Percentiles rank a stretch among this genome's conserved stretches.
Evolutionary conservation across 2,113 vertebrate genomes (phyloP).

Genomic region (Thinocorus orbignyianus): DNA sequence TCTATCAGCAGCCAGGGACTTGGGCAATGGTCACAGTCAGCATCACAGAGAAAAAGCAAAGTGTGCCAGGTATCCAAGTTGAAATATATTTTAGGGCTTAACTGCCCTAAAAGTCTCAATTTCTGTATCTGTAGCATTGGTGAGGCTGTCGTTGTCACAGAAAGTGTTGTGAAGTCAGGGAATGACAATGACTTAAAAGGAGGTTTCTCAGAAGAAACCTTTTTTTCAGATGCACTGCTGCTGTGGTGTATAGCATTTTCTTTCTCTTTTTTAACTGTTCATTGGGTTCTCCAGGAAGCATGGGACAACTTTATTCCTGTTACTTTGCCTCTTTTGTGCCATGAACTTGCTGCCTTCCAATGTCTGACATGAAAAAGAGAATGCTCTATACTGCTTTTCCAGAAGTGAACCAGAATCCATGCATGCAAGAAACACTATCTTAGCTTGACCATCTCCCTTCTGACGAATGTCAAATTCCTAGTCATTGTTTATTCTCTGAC

Average conservation of each 20-base stretch:
- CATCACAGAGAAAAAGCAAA: neutral
- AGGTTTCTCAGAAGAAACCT: neutral
- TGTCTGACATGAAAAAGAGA: neutral
- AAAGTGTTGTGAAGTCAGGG: neutral
- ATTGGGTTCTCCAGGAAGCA: neutral
- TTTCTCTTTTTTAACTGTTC: neutral
- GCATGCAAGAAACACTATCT: rapidly evolving
- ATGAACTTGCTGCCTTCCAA: neutral
- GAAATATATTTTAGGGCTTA: neutral
- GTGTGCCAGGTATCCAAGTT: neutral
- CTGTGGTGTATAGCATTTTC: neutral
- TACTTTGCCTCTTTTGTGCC: neutral
- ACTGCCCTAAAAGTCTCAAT: neutral
- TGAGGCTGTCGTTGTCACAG: neutral
- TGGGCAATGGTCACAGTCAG: neutral
- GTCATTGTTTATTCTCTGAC: neutral
- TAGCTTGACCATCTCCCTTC: neutral
- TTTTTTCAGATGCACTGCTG: neutral
- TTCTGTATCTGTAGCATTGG: neutral
- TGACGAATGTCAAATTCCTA: neutral
- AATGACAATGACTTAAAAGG: neutral
- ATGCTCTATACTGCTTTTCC: neutral
- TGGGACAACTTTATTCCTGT: neutral
- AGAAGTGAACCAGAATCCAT: neutral
- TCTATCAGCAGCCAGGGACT: neutral